Percentiles rank a stretch among this genome's conserved stretches.
Evolutionary conservation across 92 coral and sea anemone species (phyloP).

Genomic region (Parazoanthus atlanticus): DNA sequence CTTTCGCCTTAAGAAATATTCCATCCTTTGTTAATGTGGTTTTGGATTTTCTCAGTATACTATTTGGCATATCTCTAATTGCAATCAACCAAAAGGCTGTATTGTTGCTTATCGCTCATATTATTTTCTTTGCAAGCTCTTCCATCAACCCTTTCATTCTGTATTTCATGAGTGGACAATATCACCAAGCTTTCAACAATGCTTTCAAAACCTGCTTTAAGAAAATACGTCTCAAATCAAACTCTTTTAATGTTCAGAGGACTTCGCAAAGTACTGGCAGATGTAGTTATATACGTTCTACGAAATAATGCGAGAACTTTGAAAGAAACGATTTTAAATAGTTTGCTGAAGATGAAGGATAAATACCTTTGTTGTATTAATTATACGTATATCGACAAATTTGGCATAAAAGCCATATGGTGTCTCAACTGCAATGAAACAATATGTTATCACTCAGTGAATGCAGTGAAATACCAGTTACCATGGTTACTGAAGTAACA

Average conservation of each 20-base stretch:
- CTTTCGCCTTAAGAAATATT: constrained; percentile 9
- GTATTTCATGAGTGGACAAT: constrained; percentile 35
- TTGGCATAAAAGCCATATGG: no score
- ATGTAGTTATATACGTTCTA: no score
- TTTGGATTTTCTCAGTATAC: not conserved
- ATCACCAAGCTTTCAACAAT: constrained; percentile 22
- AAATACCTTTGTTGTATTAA: no score
- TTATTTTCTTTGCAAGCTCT: not conserved
- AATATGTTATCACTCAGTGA: no score
- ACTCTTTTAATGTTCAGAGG: not conserved
- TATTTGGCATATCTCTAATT: not conserved
- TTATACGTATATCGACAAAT: no score
- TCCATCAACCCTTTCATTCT: constrained; percentile 17
- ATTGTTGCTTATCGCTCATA: not conserved
- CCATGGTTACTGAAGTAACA: no score
- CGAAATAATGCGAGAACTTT: no score
- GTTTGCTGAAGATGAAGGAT: no score
- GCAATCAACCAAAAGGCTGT: not conserved
- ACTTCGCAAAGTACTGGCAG: no score
- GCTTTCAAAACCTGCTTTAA: not conserved
- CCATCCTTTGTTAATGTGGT: not conserved
- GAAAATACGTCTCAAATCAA: not conserved
- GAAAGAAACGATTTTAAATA: no score
- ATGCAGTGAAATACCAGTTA: no score
- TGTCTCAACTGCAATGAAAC: no score